A percentile compares a stretch with the other conserved stretches of the same genome.
phyloP scores from a whole-genome alignment of 1,140 invertebrate species.

The Drosophila busckii region DNA sequence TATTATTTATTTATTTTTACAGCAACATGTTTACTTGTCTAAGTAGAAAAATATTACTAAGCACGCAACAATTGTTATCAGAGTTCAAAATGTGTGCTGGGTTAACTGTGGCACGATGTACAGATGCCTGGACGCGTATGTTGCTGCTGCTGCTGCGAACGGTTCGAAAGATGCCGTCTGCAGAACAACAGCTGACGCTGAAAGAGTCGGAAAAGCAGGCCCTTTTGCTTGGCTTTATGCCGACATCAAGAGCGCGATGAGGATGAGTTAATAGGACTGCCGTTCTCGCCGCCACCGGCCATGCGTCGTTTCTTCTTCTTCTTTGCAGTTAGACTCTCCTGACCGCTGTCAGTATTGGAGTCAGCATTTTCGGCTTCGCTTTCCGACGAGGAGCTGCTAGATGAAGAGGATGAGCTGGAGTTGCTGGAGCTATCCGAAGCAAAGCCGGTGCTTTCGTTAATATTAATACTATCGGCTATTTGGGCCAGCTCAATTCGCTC shows the following conservation, averaged over 20 bases:
- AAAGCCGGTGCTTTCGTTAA: constrained; percentile 91
- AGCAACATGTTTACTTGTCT: constrained; percentile 42
- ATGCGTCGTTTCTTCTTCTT: constrained; percentile 89
- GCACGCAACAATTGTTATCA: constrained; percentile 21
- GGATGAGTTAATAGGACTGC: constrained; percentile 27
- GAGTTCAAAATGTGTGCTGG: constrained; percentile 13
- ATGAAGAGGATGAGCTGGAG: constrained; percentile 90
- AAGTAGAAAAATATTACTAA: constrained; percentile 69
- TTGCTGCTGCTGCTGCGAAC: constrained; percentile 30
- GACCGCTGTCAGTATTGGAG: constrained; percentile 87
- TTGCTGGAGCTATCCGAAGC: constrained; percentile 96
- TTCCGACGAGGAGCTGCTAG: constrained; percentile 83
- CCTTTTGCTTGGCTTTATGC: constrained; percentile 44
- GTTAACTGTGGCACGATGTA: constrained; percentile 42
- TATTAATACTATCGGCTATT: constrained; percentile 91
- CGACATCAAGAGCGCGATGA: constrained; percentile 54
- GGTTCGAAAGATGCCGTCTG: too few species aligned
- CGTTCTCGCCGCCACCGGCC: constrained; percentile 37
- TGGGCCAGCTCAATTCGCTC: constrained; percentile 91
- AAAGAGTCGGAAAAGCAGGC: constrained; percentile 55
- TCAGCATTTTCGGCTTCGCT: constrained; percentile 78
- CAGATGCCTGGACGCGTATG: constrained; percentile 14
- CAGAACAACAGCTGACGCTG: constrained; percentile 56
- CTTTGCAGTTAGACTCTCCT: constrained; percentile 92
- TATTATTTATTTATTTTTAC: constrained; percentile 22